Percentiles rank a stretch among this genome's conserved stretches.
Evolutionary conservation across 23 tunicate genomes (phyloP).

Genomic region (Phallusia fumigata): DNA sequence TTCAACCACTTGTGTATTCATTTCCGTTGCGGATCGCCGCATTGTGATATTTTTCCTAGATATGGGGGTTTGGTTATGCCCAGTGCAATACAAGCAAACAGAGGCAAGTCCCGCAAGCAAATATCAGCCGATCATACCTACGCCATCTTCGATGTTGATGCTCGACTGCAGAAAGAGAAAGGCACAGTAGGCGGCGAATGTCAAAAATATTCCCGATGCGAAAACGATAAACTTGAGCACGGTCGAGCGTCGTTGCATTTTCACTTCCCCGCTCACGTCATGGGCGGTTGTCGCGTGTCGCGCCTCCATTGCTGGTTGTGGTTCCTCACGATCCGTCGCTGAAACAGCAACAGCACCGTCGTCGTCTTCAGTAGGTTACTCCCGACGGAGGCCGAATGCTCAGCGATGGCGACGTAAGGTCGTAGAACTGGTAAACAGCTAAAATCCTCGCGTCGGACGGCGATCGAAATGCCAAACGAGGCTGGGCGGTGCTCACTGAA

Average conservation of each 20-base stretch:
- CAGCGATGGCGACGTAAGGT: conserved; percentile 3
- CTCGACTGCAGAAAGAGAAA: conserved; percentile 28
- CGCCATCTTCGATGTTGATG: conserved; percentile 47
- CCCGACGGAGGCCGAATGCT: neutral
- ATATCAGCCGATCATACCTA: conserved; percentile 12
- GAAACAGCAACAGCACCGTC: neutral
- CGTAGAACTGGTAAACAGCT: conserved; percentile 4
- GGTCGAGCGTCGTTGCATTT: neutral
- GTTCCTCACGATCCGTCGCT: neutral
- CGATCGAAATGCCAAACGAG: no score
- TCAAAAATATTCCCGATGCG: conserved; percentile 29
- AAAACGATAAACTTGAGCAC: conserved; percentile 14
- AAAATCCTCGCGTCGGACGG: no score
- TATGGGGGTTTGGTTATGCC: no score
- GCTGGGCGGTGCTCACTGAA: no score
- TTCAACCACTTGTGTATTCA: no score
- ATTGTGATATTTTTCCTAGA: no score
- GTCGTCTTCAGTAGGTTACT: neutral
- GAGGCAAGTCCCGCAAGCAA: neutral
- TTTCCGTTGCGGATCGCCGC: no score
- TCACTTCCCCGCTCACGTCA: neutral
- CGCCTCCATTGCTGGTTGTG: neutral
- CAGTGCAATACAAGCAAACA: neutral
- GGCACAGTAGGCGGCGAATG: conserved; percentile 23
- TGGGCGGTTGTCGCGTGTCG: conserved; percentile 1